phyloP scores from a whole-genome alignment of 2,797 vertebrate genomes.

The Serranus cabrilla region DNA sequence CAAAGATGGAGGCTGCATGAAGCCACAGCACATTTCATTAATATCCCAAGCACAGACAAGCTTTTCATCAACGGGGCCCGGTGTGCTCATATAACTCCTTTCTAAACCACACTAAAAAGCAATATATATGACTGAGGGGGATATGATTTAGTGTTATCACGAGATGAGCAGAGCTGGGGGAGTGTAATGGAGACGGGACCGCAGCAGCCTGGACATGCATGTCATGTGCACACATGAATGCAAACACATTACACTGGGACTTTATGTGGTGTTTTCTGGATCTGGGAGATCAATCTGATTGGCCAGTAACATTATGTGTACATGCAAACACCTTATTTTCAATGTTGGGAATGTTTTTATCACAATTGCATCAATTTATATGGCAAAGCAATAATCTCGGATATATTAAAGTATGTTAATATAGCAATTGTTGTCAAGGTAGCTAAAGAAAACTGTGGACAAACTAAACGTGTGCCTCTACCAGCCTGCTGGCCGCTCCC shows the following conservation, averaged over 20 bases:
- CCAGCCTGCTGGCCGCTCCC: slow-evolving; percentile 6
- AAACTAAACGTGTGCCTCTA: slow-evolving; percentile 16
- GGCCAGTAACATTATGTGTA: slow-evolving; percentile 1
- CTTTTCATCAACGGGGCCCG: slow-evolving; percentile 68
- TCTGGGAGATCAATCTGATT: slow-evolving; percentile 39
- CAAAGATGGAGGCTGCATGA: slow-evolving; percentile 54
- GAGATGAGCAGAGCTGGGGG: slow-evolving; percentile 29
- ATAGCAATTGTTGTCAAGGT: not conserved
- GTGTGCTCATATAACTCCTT: slow-evolving; percentile 64
- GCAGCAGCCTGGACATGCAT: slow-evolving; percentile 24
- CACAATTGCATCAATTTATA: no score
- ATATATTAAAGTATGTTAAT: not conserved
- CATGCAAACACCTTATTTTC: not conserved
- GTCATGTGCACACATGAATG: not conserved
- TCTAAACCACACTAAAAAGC: slow-evolving; percentile 68
- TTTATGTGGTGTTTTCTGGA: slow-evolving; percentile 1
- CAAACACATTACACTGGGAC: not conserved
- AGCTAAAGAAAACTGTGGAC: slow-evolving; percentile 44
- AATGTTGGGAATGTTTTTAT: not conserved
- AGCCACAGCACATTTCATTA: slow-evolving; percentile 66
- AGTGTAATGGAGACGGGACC: slow-evolving; percentile 26
- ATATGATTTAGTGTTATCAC: slow-evolving; percentile 71
- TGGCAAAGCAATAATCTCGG: no score
- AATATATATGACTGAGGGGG: slow-evolving; percentile 65
- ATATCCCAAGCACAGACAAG: slow-evolving; percentile 61